Conservation (phyloP, 2,797 vertebrate species). For the Gobio occitaniae region DNA sequence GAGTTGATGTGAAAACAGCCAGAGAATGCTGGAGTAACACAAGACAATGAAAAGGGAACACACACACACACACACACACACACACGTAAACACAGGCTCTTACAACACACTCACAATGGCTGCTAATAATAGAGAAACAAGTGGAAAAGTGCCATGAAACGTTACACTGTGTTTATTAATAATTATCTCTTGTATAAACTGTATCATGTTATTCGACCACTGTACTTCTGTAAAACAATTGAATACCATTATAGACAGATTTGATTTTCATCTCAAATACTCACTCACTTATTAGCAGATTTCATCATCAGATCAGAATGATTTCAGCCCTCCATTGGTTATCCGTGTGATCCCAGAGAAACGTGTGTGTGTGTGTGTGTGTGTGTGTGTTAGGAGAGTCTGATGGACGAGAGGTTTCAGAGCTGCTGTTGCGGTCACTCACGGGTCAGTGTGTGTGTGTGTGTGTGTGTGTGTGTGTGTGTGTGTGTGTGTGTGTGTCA, state of each 20-base stretch:
- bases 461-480: neutral
- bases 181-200: neutral
- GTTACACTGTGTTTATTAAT: neutral
- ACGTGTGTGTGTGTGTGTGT: neutral
- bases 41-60: conserved; percentile 66
- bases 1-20: conserved; percentile 31
- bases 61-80: conserved; percentile 15
- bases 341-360: neutral
- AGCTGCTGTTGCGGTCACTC: neutral
- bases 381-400: too few relatives aligned
- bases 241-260: neutral
- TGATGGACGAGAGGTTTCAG: neutral
- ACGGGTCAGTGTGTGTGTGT: neutral
- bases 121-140: conserved; percentile 78
- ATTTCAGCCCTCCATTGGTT: neutral
- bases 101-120: conserved; percentile 74
- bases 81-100: conserved; percentile 59
- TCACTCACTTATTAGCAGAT: neutral
- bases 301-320: neutral
- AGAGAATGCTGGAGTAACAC: conserved; percentile 75
- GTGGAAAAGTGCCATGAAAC: conserved; percentile 68
- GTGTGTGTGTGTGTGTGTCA: neutral
- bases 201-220: neutral
- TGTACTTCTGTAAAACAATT: neutral
- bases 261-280: neutral